phyloP scores from a whole-genome alignment of 1,140 invertebrate species.

The Druon quercuslanigerum region DNA sequence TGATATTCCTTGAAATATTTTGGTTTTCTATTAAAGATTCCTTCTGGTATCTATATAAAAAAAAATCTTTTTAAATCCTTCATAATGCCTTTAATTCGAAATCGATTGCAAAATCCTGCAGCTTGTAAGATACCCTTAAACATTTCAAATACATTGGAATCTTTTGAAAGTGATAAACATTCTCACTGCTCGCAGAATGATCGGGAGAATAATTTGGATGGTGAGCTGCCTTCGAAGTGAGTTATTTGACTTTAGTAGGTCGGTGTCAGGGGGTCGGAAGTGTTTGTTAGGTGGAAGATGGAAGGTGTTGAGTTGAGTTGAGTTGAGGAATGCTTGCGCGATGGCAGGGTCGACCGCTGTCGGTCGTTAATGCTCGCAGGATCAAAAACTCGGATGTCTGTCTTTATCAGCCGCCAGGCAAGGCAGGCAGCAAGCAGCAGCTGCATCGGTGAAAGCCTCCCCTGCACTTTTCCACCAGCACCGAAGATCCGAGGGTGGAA shows the following conservation, averaged over 20 bases:
- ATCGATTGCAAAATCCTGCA: no score
- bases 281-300: conserved; percentile 35
- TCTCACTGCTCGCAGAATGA: neutral
- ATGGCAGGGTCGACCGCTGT: conserved; percentile 49
- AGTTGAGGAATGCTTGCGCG: conserved; percentile 23
- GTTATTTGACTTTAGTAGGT: conserved; percentile 28
- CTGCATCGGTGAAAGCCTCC: conserved; percentile 49
- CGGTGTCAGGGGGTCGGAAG: conserved; percentile 18
- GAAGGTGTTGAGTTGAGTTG: no score
- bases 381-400: conserved; percentile 62
- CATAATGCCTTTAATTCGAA: no score
- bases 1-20: no score
- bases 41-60: no score
- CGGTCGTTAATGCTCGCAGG: conserved; percentile 58
- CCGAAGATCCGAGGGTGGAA: conserved; percentile 37
- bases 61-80: no score
- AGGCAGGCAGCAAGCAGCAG: no score
- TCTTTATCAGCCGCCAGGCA: conserved; percentile 64
- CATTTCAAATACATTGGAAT: no score
- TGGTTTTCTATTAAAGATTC: no score
- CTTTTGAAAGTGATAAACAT: no score
- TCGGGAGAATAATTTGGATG: neutral
- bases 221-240: conserved; percentile 8
- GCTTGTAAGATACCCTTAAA: no score
- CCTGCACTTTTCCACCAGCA: conserved; percentile 44